Evolutionary conservation across 2,797 vertebrate genomes (phyloP).

Genomic region (Decapterus maruadsi): DNA sequence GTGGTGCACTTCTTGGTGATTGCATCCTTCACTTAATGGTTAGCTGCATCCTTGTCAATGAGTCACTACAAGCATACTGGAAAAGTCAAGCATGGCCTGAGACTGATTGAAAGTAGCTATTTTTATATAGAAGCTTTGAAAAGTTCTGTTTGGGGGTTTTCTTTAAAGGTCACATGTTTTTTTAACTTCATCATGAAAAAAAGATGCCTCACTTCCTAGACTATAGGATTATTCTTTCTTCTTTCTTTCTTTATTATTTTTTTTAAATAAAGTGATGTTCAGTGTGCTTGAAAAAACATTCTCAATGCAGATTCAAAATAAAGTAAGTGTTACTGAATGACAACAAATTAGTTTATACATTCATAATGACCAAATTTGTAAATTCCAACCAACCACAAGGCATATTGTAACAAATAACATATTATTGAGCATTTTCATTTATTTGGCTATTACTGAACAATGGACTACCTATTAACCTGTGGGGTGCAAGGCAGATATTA

Average conservation of each 20-base stretch:
- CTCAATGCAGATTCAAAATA: background rate
- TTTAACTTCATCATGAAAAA: no score
- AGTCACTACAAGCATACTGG: slow-evolving; percentile 27
- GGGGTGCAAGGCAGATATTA: background rate
- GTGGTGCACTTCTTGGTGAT: background rate
- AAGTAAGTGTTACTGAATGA: background rate
- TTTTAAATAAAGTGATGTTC: background rate
- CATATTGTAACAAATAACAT: background rate
- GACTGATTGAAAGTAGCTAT: background rate
- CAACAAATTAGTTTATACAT: background rate
- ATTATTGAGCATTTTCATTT: no score
- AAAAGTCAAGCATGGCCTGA: slow-evolving; percentile 21
- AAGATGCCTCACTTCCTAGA: no score
- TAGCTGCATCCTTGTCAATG: slow-evolving; percentile 23
- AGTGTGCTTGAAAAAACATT: background rate
- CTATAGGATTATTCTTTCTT: no score
- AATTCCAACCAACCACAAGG: background rate
- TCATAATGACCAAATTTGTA: background rate
- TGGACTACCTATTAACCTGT: background rate
- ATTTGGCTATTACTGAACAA: no score
- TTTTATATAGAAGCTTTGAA: background rate
- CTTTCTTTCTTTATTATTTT: no score
- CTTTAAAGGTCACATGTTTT: no score
- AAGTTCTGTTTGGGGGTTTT: background rate
- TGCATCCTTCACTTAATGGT: slow-evolving; percentile 7